A percentile compares a stretch with the other conserved stretches of the same genome.
Evolutionary conservation across 2,797 vertebrate genomes (phyloP).

Genomic region (Sternarchorhynchus goeldii): DNA sequence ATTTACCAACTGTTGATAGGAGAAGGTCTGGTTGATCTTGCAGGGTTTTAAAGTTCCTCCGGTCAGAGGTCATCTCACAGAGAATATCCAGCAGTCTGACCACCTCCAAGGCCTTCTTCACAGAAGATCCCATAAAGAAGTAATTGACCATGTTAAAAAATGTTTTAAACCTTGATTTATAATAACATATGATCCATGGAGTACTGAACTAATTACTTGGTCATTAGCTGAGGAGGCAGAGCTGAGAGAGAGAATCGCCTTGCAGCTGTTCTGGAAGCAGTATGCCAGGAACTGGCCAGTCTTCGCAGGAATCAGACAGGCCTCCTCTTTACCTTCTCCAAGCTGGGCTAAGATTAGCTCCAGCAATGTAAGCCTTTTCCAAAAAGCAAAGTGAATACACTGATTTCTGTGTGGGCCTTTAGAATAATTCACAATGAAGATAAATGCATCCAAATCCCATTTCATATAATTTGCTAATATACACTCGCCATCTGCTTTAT

Average conservation of each 20-base stretch:
- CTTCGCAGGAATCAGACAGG: conserved; percentile 65
- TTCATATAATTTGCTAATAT: too few species aligned
- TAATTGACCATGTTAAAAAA: background rate
- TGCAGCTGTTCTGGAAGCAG: conserved; percentile 81
- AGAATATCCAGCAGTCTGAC: conserved; percentile 88
- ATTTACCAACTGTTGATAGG: conserved; percentile 83
- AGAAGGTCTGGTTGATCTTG: conserved; percentile 85
- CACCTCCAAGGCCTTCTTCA: conserved; percentile 84
- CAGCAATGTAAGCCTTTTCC: conserved; percentile 81
- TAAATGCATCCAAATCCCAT: too few species aligned
- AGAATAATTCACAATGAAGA: background rate
- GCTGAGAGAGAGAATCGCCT: conserved; percentile 78
- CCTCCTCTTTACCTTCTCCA: conserved; percentile 66
- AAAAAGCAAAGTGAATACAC: conserved; percentile 29
- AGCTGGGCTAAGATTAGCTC: conserved; percentile 82
- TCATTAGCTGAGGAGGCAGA: conserved; percentile 69
- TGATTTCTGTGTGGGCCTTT: background rate
- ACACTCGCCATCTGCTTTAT: too few species aligned
- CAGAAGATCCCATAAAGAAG: conserved; percentile 33
- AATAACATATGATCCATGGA: background rate
- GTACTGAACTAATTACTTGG: conserved; percentile 73
- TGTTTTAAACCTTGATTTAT: background rate
- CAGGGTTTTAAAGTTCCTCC: conserved; percentile 77
- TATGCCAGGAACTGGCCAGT: conserved; percentile 79
- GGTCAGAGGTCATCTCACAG: conserved; percentile 90